phyloP scores from a whole-genome alignment of 1,140 invertebrate species.

The Drosophila pseudoananassae region DNA sequence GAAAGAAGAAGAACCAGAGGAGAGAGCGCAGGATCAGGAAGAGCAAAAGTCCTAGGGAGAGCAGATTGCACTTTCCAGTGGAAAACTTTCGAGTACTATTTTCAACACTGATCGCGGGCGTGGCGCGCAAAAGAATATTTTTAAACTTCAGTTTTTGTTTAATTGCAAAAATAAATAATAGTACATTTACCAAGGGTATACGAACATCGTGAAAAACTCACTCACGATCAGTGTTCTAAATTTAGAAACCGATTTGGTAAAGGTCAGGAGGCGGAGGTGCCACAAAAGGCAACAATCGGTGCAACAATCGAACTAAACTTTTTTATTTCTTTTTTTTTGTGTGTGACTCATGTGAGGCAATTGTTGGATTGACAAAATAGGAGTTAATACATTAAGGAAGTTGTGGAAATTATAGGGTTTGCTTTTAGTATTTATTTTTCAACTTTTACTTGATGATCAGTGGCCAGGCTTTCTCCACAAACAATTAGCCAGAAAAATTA shows the following conservation, averaged over 20 bases:
- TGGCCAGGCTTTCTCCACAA: not conserved
- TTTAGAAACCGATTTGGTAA: slow-evolving; percentile 4
- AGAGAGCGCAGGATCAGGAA: too few relatives aligned
- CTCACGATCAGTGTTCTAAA: slow-evolving; percentile 19
- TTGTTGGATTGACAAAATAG: not conserved
- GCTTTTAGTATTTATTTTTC: not conserved
- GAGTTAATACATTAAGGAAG: not conserved
- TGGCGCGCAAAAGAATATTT: too few relatives aligned
- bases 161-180: too few relatives aligned
- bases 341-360: not conserved
- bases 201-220: slow-evolving; percentile 22
- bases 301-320: not conserved
- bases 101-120: too few relatives aligned
- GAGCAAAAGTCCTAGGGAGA: too few relatives aligned
- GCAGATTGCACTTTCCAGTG: too few relatives aligned
- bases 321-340: not conserved
- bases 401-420: not conserved
- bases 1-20: too few relatives aligned
- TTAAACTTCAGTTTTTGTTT: too few relatives aligned
- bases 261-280: slow-evolving; percentile 2
- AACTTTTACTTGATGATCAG: not conserved
- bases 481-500: not conserved
- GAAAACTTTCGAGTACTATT: too few relatives aligned
- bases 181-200: too few relatives aligned
- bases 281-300: slow-evolving; percentile 3